phyloP scores from a whole-genome alignment of 2,888 invertebrate species.

The Pteria penguin region DNA sequence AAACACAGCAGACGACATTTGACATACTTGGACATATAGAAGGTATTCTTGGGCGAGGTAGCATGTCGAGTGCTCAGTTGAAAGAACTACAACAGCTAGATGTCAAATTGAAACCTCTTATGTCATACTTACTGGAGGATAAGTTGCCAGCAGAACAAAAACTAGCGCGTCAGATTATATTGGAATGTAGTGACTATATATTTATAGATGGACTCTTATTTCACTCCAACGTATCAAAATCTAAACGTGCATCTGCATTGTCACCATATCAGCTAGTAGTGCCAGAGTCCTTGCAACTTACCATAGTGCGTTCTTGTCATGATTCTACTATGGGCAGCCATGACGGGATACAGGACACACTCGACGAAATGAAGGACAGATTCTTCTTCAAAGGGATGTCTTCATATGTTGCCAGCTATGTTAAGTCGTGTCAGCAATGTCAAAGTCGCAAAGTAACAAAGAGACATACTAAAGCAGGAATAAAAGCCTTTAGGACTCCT shows the following conservation, averaged over 20 bases:
- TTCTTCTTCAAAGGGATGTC: slow-evolving; percentile 28
- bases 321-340: slow-evolving; percentile 33
- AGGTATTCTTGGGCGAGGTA: no score
- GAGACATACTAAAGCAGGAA: background rate
- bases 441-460: slow-evolving; percentile 24
- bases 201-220: slow-evolving; percentile 35
- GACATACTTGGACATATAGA: no score
- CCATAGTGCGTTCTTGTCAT: slow-evolving; percentile 26
- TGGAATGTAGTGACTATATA: slow-evolving; percentile 34
- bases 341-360: slow-evolving; percentile 45
- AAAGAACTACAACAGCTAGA: background rate
- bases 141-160: slow-evolving; percentile 32
- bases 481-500: slow-evolving; percentile 4
- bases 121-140: slow-evolving; percentile 2
- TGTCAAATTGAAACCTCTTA: background rate
- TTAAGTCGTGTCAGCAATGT: slow-evolving; percentile 35
- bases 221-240: slow-evolving; percentile 24
- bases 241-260: slow-evolving; percentile 22
- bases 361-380: slow-evolving; percentile 30
- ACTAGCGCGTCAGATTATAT: slow-evolving; percentile 19
- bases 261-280: slow-evolving; percentile 32
- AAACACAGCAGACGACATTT: no score
- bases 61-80: no score
- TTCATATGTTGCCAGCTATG: slow-evolving; percentile 30
- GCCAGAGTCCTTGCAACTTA: slow-evolving; percentile 3